Base-by-base conservation (phyloP, 92 coral and sea anemone genomes). In the Zoanthus solanderi region DNA sequence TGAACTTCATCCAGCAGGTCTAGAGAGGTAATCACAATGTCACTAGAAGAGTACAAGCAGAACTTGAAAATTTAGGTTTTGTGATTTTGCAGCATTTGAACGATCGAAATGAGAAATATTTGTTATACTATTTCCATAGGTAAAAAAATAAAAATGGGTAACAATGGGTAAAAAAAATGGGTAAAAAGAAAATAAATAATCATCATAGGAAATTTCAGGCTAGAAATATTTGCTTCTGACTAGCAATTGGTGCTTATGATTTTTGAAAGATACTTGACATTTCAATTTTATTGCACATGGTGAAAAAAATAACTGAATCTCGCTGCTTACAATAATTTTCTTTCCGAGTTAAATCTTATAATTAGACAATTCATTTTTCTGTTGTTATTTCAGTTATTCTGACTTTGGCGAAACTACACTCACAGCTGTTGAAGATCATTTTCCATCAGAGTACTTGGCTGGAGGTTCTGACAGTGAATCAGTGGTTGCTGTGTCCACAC, bases 341-440 rank as follows among this genome's bases (percentile, higher is more conserved):
- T 13, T 53, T 53, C 58, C 58, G 1, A 37, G 42, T 37, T 37
- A 4, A 0, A 9, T 53, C 9, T 0, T 53, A 53, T 53, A 37
- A 1, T 53, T 53, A 3, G 58, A 53, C 58, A 53, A 53, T 53
- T 53, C 3, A 0, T 53, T 53, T 7, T 53, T 53, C 15, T 53
- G 58, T 53, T 53, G 58, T 53, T 53, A 0, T 53, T 53, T 53
- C 58, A 53, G 58, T 53, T 53, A 57, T n/a, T n/a, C n/a, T 75
- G 78, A 75, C 78, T 75, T 75, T 47, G 16, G 47, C 44, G 78
- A 75, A 45, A 75, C 78, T 12, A 75, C 78, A 75, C 57, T 75
- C 37, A 75, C 78, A 75, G 78, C 30, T 29, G 78, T 15, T 9
- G 78, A 75, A 3, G 74, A 68, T 68, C 15, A 61, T 1, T 14